phyloP scores from a whole-genome alignment of 1,140 invertebrate species.

The Lepidurus arcticus region DNA sequence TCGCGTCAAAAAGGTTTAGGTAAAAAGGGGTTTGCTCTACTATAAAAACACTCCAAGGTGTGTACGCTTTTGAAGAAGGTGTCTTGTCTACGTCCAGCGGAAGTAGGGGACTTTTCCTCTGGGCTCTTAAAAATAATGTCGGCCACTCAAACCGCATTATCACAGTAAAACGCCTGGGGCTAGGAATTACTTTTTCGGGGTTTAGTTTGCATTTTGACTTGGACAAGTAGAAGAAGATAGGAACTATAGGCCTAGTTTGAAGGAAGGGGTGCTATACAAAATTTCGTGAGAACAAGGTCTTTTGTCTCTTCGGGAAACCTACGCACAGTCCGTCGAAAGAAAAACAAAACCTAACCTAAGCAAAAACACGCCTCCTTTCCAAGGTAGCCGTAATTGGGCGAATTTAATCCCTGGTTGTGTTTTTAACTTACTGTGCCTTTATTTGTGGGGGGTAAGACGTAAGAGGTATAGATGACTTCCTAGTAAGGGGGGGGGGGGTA shows the following conservation, averaged over 20 bases:
- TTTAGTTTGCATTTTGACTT: background rate
- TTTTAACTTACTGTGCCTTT: background rate
- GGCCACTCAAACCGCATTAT: constrained; percentile 1
- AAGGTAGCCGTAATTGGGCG: background rate
- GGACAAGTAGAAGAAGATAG: no score
- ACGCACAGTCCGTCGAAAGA: background rate
- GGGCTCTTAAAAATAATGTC: constrained; percentile 3
- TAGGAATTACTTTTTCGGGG: background rate
- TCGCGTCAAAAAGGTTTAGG: background rate
- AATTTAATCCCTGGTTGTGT: background rate
- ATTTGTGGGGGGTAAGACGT: background rate
- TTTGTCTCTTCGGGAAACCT: background rate
- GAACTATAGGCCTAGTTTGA: background rate
- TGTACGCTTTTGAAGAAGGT: background rate
- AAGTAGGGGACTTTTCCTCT: background rate
- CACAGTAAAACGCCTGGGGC: background rate
- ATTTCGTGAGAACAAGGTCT: constrained; percentile 19
- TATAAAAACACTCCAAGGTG: constrained; percentile 1
- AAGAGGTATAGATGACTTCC: background rate
- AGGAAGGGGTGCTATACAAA: constrained; percentile 2
- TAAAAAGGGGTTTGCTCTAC: background rate
- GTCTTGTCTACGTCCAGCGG: constrained; percentile 7
- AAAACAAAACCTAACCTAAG: background rate
- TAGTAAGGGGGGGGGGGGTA: background rate
- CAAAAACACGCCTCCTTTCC: background rate